Evolutionary conservation across 2,113 vertebrate species (phyloP).

Genomic region (Copsychus sechellarum): DNA sequence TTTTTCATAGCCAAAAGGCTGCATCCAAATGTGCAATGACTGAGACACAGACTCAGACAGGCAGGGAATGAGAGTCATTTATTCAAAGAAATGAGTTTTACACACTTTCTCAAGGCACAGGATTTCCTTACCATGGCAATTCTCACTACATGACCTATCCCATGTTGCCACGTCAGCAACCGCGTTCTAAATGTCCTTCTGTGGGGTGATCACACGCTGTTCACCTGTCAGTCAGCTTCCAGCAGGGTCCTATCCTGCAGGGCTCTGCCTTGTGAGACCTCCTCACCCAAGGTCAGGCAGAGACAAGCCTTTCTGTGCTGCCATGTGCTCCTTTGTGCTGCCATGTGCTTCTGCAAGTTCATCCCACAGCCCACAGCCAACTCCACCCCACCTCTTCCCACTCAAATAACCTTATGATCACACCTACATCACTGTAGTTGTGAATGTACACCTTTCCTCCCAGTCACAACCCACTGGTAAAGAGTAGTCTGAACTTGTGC

Average conservation of each 20-base stretch:
- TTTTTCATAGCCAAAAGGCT: neutral
- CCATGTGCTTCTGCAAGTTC: neutral
- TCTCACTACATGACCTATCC: neutral
- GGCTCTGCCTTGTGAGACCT: neutral
- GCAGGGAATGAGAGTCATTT: neutral
- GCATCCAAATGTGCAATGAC: neutral
- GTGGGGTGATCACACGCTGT: rapidly evolving
- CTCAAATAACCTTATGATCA: neutral
- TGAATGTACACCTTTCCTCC: neutral
- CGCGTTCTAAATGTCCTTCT: neutral
- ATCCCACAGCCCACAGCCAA: neutral
- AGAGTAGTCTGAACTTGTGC: neutral
- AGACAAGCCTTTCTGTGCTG: neutral
- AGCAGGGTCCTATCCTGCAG: neutral
- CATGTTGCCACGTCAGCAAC: neutral
- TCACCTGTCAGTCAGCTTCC: neutral
- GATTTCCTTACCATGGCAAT: neutral
- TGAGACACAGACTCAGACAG: neutral
- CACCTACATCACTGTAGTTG: neutral
- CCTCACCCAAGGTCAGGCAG: neutral
- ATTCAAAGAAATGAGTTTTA: neutral
- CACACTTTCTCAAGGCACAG: neutral
- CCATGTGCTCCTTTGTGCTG: neutral
- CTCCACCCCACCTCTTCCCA: neutral
- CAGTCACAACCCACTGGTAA: neutral